These are phyloP conservation scores for Lasius platythorax DNA, from an alignment of 2,888 invertebrate genomes.

Conservation along the genomic window DNA sequence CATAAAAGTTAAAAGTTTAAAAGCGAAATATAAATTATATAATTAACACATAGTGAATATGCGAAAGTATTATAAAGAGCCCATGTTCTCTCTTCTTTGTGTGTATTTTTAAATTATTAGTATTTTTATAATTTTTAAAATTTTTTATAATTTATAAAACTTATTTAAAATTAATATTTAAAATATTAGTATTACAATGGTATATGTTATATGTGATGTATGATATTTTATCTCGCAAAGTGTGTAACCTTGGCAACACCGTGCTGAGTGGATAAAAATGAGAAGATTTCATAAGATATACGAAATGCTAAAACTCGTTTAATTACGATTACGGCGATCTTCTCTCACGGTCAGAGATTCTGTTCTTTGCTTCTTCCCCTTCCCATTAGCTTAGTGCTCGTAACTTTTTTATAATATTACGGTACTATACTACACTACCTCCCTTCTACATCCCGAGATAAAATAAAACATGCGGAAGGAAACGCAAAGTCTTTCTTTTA, in stretches of 20 bases:
- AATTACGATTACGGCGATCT: conserved; percentile 34
- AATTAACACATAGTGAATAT: neutral
- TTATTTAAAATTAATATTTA: too few species aligned
- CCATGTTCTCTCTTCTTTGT: neutral
- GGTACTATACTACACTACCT: conserved; percentile 28
- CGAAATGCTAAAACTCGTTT: conserved; percentile 51
- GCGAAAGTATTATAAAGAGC: neutral
- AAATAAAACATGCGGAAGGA: conserved; percentile 8
- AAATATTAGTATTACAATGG: neutral
- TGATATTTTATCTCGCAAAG: neutral
- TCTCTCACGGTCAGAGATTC: conserved; percentile 61
- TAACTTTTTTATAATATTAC: conserved; percentile 47
- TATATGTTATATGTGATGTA: neutral
- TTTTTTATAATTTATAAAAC: too few species aligned
- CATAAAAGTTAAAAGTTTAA: neutral
- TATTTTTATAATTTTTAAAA: neutral
- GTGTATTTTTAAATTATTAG: neutral
- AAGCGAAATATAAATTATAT: neutral
- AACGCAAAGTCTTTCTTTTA: conserved; percentile 16
- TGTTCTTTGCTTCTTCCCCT: conserved; percentile 29
- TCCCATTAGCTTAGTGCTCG: conserved; percentile 47
- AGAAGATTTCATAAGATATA: conserved; percentile 53
- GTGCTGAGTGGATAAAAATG: conserved; percentile 38
- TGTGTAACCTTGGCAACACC: conserved; percentile 35
- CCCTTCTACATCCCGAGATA: conserved; percentile 11